Percentiles rank a stretch among this genome's conserved stretches.
Conservation (phyloP, 2,888 invertebrate genomes). For the Hedychridium roseum region DNA sequence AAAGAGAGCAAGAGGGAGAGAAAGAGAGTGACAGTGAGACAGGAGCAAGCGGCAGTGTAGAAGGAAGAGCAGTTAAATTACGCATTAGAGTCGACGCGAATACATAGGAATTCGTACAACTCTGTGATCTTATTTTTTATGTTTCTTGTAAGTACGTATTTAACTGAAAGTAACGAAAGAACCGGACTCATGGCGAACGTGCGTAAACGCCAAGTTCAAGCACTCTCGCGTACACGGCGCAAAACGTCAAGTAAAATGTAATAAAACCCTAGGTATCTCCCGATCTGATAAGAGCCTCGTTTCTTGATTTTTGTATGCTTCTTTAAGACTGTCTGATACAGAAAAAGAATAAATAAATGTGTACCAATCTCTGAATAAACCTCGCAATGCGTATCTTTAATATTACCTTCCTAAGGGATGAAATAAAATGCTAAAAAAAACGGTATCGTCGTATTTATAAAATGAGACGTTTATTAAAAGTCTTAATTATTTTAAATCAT, state of each 20-base stretch:
- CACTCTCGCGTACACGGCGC: too few species aligned
- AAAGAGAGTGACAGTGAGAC: too few species aligned
- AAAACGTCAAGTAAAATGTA: slow-evolving; percentile 37
- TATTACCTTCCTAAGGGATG: neutral
- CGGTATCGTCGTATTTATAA: too few species aligned
- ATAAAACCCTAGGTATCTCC: slow-evolving; percentile 51
- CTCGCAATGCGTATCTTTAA: neutral
- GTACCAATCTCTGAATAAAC: slow-evolving; percentile 59
- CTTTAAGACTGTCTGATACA: slow-evolving; percentile 61
- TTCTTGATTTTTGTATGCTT: slow-evolving; percentile 61
- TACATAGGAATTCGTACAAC: slow-evolving; percentile 36
- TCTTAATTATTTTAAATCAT: too few species aligned
- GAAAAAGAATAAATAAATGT: slow-evolving; percentile 60
- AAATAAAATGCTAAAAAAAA: too few species aligned
- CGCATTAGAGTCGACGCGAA: slow-evolving; percentile 18
- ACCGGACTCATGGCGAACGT: slow-evolving; percentile 10
- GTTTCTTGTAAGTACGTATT: slow-evolving; percentile 34
- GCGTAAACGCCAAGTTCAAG: slow-evolving; percentile 8
- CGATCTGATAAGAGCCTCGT: slow-evolving; percentile 47
- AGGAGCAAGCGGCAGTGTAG: slow-evolving; percentile 2
- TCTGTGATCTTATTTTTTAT: slow-evolving; percentile 43
- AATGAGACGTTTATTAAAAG: too few species aligned
- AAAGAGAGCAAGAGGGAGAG: neutral
- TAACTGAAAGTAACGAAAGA: slow-evolving; percentile 17
- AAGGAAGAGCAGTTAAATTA: slow-evolving; percentile 15